These are phyloP conservation scores for Parus major DNA, from an alignment of 2,113 vertebrate genomes.

Conservation along the genomic window DNA sequence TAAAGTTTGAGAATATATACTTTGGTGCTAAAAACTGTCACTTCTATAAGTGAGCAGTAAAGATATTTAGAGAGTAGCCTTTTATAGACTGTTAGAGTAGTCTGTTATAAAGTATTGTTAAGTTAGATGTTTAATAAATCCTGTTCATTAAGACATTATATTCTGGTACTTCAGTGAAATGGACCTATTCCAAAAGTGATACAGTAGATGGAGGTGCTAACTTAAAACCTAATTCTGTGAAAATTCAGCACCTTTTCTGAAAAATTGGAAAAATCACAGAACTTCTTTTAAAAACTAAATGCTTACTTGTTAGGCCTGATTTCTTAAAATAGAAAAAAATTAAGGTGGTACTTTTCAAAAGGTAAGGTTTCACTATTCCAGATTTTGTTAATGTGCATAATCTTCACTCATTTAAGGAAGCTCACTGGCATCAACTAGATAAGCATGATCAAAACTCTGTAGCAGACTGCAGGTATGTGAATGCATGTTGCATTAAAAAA, in stretches of 20 bases:
- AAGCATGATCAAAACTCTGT: background rate
- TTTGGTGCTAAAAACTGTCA: background rate
- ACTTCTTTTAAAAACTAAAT: background rate
- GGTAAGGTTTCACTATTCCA: background rate
- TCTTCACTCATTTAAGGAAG: background rate
- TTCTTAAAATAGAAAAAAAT: background rate
- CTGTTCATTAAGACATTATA: background rate
- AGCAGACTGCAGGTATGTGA: background rate
- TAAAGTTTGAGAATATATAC: background rate
- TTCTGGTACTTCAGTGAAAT: background rate
- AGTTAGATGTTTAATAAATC: background rate
- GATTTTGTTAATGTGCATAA: background rate
- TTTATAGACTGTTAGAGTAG: background rate
- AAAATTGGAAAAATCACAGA: background rate
- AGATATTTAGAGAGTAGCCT: background rate
- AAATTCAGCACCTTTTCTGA: background rate
- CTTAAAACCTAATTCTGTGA: background rate
- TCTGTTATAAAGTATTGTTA: background rate
- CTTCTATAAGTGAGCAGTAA: background rate
- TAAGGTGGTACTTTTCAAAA: background rate
- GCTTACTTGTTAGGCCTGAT: background rate
- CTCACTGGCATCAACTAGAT: background rate
- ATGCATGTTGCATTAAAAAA: background rate
- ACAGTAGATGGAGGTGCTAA: background rate
- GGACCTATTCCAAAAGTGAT: background rate